Base-by-base conservation (phyloP, 2,888 invertebrate species). In the Cerastis leucographa region DNA sequence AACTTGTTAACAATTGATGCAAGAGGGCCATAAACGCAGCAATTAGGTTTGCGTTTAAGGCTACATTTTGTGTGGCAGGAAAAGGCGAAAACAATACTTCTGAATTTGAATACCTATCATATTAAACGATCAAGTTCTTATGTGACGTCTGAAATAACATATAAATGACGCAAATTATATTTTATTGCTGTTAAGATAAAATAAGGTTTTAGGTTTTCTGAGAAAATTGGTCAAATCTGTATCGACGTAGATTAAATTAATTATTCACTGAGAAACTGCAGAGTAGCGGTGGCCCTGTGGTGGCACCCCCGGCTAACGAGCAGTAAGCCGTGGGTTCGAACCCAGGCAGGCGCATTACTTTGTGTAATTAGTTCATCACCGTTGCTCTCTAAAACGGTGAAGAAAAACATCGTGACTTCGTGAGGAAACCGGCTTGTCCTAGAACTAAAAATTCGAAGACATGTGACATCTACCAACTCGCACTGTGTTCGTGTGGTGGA, bases 201-300 rank as follows among this genome's bases (percentile, higher is more conserved):
- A 64, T 2, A 46, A 22, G 6, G 4, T 29, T 61, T 11, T 35
- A 7, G 46, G 51, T 12, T 2, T 72, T 70, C 54, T 22, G 56
- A 14, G 29, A 66, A 65, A 69, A 51, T 69, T 19, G 2, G 14
- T 65, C 5, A 61, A 61, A 25, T 69, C 5, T 35, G 7, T 22
- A 40, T 62, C 40, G 22, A 19, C 22, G 19, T 17, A 42, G 0
- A 29, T 44, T 54, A 9, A 40, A 40, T 25, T 2, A 44, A 68
- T 72, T 22, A 71, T 65, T 71, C 17, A 62, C 54, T 56, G 66
- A 64, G 22, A n/a, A n/a, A n/a, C n/a, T n/a, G n/a, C n/a, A n/a
- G n/a, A n/a, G n/a, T n/a, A n/a, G n/a, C n/a, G n/a, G n/a, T n/a
- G n/a, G n/a, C n/a, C n/a, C n/a, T n/a, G n/a, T n/a, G n/a, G n/a